Conservation (phyloP, 2,888 invertebrate genomes). For the Cerceris rybyensis region DNA sequence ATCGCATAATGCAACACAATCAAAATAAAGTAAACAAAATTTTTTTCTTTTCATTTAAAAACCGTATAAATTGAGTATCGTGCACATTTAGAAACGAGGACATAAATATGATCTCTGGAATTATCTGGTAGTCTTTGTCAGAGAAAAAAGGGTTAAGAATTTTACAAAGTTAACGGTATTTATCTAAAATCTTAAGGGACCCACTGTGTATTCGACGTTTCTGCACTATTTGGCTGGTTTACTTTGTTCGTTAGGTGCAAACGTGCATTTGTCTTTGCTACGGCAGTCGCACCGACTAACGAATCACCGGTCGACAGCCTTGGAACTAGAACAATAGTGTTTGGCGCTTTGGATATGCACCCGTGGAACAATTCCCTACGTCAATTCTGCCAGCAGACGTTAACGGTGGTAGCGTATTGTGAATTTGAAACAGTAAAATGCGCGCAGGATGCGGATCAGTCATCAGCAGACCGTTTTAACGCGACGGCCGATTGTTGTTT, state of each 20-base stretch:
- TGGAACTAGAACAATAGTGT: conserved; percentile 50
- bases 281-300: conserved; percentile 53
- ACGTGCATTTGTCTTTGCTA: conserved; percentile 57
- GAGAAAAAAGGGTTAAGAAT: not conserved
- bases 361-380: conserved; percentile 45
- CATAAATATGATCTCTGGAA: not conserved
- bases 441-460: conserved; percentile 33
- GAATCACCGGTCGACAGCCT: conserved; percentile 49
- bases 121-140: not conserved
- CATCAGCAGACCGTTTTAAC: conserved; percentile 22
- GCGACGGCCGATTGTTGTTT: conserved; percentile 34
- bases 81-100: too few relatives aligned
- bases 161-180: conserved; percentile 6
- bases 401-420: conserved; percentile 40
- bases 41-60: too few relatives aligned
- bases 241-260: conserved; percentile 48
- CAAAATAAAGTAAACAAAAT: too few relatives aligned
- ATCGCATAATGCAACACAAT: too few relatives aligned
- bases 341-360: conserved; percentile 39
- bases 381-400: conserved; percentile 44
- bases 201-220: conserved; percentile 8
- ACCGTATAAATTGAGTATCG: too few relatives aligned
- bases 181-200: conserved; percentile 47
- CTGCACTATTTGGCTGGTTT: conserved; percentile 41
- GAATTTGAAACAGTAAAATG: conserved; percentile 41